Conservation (phyloP, 2,797 vertebrate species). For the Buphagus erythrorhynchus region DNA sequence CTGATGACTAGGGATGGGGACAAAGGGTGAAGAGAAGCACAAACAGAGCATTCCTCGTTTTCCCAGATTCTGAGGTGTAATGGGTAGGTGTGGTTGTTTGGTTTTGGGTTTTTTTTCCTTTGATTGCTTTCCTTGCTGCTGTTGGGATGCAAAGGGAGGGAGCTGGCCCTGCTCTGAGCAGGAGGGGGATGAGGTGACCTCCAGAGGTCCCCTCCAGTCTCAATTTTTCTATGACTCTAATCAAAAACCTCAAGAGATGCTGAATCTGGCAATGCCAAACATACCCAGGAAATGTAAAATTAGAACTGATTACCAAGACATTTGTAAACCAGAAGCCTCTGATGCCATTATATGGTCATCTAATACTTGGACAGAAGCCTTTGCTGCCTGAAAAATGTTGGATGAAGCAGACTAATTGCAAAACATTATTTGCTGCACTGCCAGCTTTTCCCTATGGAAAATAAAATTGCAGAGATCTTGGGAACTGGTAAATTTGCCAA, state of each 20-base stretch:
- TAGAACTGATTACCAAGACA: conserved; percentile 55
- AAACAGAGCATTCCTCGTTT: not conserved
- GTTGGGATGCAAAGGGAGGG: not conserved
- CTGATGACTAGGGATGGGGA: not conserved
- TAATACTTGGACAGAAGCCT: conserved; percentile 58
- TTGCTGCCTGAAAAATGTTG: conserved; percentile 54
- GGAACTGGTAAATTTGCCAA: conserved; percentile 33
- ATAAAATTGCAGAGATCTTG: conserved; percentile 48
- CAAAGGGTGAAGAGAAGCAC: not conserved
- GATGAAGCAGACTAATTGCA: conserved; percentile 55
- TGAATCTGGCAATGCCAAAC: conserved; percentile 39
- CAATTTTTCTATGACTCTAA: conserved; percentile 22
- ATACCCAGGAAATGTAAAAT: conserved; percentile 64
- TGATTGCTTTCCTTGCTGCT: not conserved
- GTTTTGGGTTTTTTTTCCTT: not conserved
- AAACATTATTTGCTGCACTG: conserved; percentile 48
- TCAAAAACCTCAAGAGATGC: conserved; percentile 29
- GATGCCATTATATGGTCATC: conserved; percentile 50
- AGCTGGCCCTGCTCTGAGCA: not conserved
- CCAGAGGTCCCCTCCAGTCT: not conserved
- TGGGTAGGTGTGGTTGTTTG: no score
- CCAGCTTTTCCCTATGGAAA: conserved; percentile 55
- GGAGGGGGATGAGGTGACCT: not conserved
- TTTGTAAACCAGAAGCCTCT: conserved; percentile 59
- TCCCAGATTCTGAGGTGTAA: not conserved